Conservation (phyloP, 2,797 vertebrate genomes). For the Typhlichthys subterraneus region DNA sequence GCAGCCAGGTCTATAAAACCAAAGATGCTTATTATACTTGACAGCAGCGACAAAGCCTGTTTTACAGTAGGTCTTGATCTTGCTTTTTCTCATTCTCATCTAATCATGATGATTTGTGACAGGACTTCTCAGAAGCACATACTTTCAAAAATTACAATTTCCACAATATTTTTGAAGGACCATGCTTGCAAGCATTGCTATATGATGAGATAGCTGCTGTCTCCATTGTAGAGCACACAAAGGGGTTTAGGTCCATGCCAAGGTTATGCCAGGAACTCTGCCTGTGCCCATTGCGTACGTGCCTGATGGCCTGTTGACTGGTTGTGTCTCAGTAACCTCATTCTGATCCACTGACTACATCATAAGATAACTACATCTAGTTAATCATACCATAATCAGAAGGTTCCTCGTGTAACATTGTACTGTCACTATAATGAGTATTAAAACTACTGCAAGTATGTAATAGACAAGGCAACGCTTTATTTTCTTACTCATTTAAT, state of each 20-base stretch:
- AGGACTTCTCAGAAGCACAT: neutral
- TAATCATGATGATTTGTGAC: neutral
- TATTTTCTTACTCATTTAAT: too few species aligned
- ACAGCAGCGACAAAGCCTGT: constrained; percentile 30
- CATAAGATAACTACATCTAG: neutral
- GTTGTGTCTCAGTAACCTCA: constrained; percentile 19
- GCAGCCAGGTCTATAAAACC: constrained; percentile 57
- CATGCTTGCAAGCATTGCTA: constrained; percentile 43
- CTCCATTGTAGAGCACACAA: constrained; percentile 56
- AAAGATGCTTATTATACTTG: constrained; percentile 63
- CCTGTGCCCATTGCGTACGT: constrained; percentile 21
- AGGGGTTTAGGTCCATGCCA: constrained; percentile 40
- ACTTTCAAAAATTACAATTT: neutral
- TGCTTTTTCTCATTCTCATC: constrained; percentile 15
- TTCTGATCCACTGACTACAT: neutral
- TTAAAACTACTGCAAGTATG: too few species aligned
- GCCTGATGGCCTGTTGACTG: constrained; percentile 29
- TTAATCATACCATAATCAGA: too few species aligned
- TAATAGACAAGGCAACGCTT: too few species aligned
- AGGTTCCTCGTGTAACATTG: too few species aligned
- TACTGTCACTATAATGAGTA: too few species aligned
- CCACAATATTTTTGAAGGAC: constrained; percentile 8
- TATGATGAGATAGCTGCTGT: constrained; percentile 56
- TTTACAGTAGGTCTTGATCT: constrained; percentile 6
- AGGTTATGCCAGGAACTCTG: constrained; percentile 31